Conservation (phyloP, 2,888 invertebrate species). For the Loripinus fragilis region DNA sequence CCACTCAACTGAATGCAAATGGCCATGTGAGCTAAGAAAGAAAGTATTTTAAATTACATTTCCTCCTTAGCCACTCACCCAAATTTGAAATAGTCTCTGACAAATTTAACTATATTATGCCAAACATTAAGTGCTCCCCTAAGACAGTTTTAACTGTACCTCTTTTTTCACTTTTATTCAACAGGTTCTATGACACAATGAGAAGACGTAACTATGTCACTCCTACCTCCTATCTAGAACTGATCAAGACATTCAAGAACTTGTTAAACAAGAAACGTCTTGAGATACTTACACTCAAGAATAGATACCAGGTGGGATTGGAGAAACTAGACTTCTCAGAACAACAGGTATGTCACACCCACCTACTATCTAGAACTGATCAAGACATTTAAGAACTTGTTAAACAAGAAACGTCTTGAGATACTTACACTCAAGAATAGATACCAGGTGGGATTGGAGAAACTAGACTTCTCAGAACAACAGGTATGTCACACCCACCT, state of each 20-base stretch:
- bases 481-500: conserved; percentile 83
- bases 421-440: conserved; percentile 85
- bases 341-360: conserved; percentile 81
- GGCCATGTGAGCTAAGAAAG: too few relatives aligned
- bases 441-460: conserved; percentile 85
- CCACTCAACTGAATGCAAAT: too few relatives aligned
- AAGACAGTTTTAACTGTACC: background rate
- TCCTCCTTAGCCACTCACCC: too few relatives aligned
- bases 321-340: conserved; percentile 83
- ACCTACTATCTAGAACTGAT: conserved; percentile 83
- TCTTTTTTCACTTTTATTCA: too few relatives aligned
- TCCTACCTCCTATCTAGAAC: conserved; percentile 83
- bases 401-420: conserved; percentile 81
- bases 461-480: conserved; percentile 81
- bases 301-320: conserved; percentile 87
- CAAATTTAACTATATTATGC: too few relatives aligned
- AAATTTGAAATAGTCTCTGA: background rate
- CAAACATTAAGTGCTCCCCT: background rate
- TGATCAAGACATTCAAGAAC: conserved; percentile 83
- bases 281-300: conserved; percentile 81
- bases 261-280: conserved; percentile 81
- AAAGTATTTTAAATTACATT: too few relatives aligned
- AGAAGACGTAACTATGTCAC: conserved; percentile 81
- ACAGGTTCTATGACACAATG: conserved; percentile 80
- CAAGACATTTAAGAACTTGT: conserved; percentile 82